Conservation (phyloP, 2,113 vertebrate genomes). For the Stercorarius parasiticus region DNA sequence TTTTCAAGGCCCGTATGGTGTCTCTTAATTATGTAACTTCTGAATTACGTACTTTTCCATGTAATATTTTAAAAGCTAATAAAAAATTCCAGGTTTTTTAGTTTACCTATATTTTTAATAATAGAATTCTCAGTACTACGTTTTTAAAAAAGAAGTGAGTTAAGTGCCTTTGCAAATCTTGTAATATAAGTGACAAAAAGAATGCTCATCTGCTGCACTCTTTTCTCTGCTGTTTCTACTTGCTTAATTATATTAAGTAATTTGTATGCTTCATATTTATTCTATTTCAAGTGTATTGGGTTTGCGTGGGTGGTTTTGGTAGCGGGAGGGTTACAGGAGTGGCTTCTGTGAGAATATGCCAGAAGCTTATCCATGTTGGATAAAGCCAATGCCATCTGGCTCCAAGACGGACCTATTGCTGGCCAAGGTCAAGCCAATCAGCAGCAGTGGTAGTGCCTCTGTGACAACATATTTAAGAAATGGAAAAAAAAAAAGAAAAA, state of each 20-base stretch:
- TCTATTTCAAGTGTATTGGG: neutral
- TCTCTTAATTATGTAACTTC: neutral
- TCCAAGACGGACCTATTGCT: accelerated
- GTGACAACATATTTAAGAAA: neutral
- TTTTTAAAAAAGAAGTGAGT: neutral
- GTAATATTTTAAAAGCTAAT: neutral
- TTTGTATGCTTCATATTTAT: neutral
- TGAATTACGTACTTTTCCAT: neutral
- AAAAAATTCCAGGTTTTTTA: neutral
- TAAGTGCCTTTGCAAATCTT: neutral
- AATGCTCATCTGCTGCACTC: neutral
- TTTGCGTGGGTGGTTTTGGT: neutral
- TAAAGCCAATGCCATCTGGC: neutral
- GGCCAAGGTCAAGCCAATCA: neutral
- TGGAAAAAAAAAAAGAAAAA: neutral
- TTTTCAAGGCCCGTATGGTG: neutral
- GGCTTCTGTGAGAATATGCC: too few relatives aligned
- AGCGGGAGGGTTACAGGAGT: neutral
- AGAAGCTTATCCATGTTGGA: too few relatives aligned
- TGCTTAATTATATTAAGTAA: neutral
- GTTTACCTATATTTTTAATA: neutral
- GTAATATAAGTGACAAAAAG: neutral
- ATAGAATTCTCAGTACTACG: neutral
- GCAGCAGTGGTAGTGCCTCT: accelerated
- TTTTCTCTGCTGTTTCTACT: neutral